Percentiles rank a stretch among this genome's conserved stretches.
Evolutionary conservation across 2,888 invertebrate genomes (phyloP).

Genomic region (Amiota mariae): DNA sequence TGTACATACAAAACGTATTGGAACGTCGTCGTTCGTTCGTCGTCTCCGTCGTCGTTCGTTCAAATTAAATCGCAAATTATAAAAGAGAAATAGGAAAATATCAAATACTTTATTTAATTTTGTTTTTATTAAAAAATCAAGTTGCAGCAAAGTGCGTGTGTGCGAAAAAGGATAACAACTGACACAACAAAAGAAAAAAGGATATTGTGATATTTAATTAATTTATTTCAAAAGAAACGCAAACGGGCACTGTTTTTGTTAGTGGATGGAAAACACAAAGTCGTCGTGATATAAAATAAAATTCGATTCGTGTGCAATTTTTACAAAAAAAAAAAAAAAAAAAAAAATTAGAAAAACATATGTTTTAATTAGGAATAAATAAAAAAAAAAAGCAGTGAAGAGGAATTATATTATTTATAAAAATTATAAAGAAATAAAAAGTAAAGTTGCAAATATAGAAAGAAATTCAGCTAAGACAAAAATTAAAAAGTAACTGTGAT

Average conservation of each 20-base stretch:
- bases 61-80: not conserved
- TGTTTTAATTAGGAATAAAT: too few relatives aligned
- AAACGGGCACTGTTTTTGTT: conserved; percentile 3
- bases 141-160: not conserved
- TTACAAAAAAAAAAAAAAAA: not conserved
- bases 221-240: conserved; percentile 8
- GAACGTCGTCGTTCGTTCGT: too few relatives aligned
- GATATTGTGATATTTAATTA: conserved; percentile 23
- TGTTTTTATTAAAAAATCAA: too few relatives aligned
- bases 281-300: not conserved
- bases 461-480: not conserved
- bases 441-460: conserved; percentile 6
- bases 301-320: conserved; percentile 28
- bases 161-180: too few relatives aligned
- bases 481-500: conserved; percentile 15
- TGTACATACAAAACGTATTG: conserved; percentile 16
- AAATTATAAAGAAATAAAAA: not conserved
- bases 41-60: too few relatives aligned
- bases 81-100: not conserved
- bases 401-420: too few relatives aligned
- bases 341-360: not conserved
- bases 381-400: not conserved
- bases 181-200: not conserved
- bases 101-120: too few relatives aligned
- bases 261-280: too few relatives aligned